Conservation (phyloP, 2,888 invertebrate genomes). For the Tanytarsus gracilentus region DNA sequence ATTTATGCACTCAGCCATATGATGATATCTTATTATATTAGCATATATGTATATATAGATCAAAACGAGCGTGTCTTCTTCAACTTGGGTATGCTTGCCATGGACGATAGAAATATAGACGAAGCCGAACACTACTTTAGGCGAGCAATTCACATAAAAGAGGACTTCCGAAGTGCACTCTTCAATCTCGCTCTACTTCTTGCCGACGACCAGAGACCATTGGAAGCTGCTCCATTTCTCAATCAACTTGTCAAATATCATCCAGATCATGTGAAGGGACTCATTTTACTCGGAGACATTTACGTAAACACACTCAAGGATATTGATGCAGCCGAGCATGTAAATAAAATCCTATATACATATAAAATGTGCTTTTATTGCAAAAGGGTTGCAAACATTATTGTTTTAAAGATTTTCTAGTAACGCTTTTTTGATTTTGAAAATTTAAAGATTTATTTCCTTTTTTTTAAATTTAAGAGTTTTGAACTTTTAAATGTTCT, state of each 20-base stretch:
- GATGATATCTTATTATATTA: too few relatives aligned
- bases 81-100: slow-evolving; percentile 91
- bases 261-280: slow-evolving; percentile 88
- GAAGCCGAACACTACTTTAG: slow-evolving; percentile 88
- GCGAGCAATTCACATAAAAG: slow-evolving; percentile 76
- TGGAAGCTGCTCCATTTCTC: slow-evolving; percentile 86
- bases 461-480: too few relatives aligned
- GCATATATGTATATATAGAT: slow-evolving; percentile 40
- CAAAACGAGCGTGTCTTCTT: slow-evolving; percentile 88
- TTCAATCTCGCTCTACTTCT: slow-evolving; percentile 87
- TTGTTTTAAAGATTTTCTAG: too few relatives aligned
- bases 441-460: background rate
- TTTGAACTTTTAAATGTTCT: too few relatives aligned
- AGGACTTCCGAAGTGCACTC: slow-evolving; percentile 84
- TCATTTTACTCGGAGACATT: slow-evolving; percentile 88
- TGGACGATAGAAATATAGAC: slow-evolving; percentile 85
- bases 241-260: slow-evolving; percentile 84
- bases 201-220: slow-evolving; percentile 77
- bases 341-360: slow-evolving; percentile 44
- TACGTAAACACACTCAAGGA: slow-evolving; percentile 94
- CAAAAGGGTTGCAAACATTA: too few relatives aligned
- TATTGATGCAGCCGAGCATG: slow-evolving; percentile 86
- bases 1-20: too few relatives aligned
- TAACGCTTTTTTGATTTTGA: too few relatives aligned
- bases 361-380: slow-evolving; percentile 3